A percentile compares a stretch with the other conserved stretches of the same genome.
phyloP scores from a whole-genome alignment of 2,888 invertebrate genomes.

The Stenodema calcarata region DNA sequence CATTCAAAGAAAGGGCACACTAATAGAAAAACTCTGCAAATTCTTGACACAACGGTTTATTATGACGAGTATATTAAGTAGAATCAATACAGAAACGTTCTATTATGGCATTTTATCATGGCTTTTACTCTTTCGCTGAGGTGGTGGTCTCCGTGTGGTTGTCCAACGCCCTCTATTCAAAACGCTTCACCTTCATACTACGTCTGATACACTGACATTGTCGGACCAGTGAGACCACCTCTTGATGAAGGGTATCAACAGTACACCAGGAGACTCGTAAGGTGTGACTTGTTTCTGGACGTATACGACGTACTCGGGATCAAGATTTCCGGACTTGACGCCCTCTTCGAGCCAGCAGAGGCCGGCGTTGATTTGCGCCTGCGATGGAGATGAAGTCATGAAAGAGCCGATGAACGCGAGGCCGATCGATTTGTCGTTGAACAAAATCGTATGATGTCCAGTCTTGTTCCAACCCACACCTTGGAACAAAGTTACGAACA shows the following conservation, averaged over 20 bases:
- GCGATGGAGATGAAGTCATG: conserved; percentile 22
- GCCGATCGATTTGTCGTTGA: conserved; percentile 49
- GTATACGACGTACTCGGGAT: conserved; percentile 41
- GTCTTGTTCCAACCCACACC: conserved; percentile 61
- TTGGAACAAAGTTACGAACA: not conserved
- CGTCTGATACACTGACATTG: not conserved
- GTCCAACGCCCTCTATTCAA: no score
- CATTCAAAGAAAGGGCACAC: no score
- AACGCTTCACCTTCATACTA: not conserved
- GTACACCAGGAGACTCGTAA: conserved; percentile 48
- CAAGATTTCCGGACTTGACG: conserved; percentile 37
- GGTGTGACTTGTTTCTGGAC: conserved; percentile 44
- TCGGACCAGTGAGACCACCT: conserved; percentile 44
- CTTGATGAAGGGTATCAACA: conserved; percentile 22
- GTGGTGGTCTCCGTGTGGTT: no score
- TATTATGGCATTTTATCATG: no score
- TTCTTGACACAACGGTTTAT: no score
- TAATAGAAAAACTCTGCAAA: no score
- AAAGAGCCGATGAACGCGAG: conserved; percentile 53
- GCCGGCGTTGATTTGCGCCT: conserved; percentile 44
- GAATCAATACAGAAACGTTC: no score
- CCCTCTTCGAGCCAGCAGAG: conserved; percentile 45
- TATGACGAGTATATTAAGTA: no score
- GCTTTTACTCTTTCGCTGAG: no score
- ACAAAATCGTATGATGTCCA: conserved; percentile 57